phyloP scores from a whole-genome alignment of 2,888 invertebrate genomes.

The Linyphia triangularis region DNA sequence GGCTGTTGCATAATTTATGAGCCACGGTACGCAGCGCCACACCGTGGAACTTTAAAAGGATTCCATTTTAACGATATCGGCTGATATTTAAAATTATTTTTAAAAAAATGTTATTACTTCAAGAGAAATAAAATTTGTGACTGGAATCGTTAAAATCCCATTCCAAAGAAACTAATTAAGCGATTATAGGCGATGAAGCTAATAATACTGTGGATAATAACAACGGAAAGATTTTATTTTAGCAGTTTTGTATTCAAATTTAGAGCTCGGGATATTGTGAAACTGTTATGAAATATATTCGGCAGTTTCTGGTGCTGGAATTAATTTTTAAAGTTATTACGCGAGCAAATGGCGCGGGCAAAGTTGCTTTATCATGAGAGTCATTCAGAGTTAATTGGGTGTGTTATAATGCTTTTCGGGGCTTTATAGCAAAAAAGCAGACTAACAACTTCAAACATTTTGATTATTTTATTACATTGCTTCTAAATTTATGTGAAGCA shows the following conservation, averaged over 20 bases:
- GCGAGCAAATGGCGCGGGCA: slow-evolving; percentile 53
- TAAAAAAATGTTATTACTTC: slow-evolving; percentile 55
- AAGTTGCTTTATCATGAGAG: slow-evolving; percentile 63
- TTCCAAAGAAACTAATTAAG: slow-evolving; percentile 66
- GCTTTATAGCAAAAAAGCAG: slow-evolving; percentile 20
- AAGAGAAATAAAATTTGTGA: slow-evolving; percentile 61
- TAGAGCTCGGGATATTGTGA: slow-evolving; percentile 53
- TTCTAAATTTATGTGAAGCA: neutral
- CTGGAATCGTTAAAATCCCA: slow-evolving; percentile 69
- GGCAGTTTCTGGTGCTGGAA: slow-evolving; percentile 34
- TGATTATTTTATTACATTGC: neutral
- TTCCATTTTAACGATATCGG: slow-evolving; percentile 65
- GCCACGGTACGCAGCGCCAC: slow-evolving; percentile 44
- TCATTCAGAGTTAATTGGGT: slow-evolving; percentile 44
- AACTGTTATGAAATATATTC: slow-evolving; percentile 67
- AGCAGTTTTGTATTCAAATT: slow-evolving; percentile 31
- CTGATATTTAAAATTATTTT: slow-evolving; percentile 47
- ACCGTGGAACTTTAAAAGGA: slow-evolving; percentile 48
- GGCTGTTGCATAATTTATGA: slow-evolving; percentile 75
- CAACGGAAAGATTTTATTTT: slow-evolving; percentile 11
- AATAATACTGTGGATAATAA: slow-evolving; percentile 47
- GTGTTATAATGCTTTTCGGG: slow-evolving; percentile 17
- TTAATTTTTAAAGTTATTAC: slow-evolving; percentile 67
- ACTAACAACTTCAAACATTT: neutral
- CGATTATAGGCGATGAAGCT: slow-evolving; percentile 66